Evolutionary conservation across 2,113 vertebrate genomes (phyloP).

Genomic region (Laticauda laticaudata): DNA sequence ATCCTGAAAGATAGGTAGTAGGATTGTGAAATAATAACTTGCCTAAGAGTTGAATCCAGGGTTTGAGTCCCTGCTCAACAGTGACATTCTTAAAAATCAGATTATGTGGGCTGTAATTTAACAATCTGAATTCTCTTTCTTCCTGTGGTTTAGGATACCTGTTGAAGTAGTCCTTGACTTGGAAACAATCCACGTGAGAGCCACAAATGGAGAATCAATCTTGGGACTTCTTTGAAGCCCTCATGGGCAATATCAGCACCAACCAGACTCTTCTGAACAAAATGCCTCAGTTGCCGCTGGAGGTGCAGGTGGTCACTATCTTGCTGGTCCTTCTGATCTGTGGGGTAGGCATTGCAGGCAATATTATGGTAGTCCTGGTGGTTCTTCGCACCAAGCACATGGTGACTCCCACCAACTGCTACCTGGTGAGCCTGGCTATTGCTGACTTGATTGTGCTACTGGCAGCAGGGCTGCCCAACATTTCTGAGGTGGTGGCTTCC

Average conservation of each 20-base stretch:
- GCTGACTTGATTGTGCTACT: constrained; percentile 83
- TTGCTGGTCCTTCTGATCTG: constrained; percentile 81
- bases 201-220: constrained; percentile 45
- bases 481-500: constrained; percentile 74
- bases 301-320: constrained; percentile 82
- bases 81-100: neutral
- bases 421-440: constrained; percentile 82
- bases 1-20: neutral
- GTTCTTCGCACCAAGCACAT: constrained; percentile 81
- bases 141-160: neutral
- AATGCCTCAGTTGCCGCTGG: constrained; percentile 75
- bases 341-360: constrained; percentile 79
- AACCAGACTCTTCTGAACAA: constrained; percentile 66
- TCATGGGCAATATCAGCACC: neutral
- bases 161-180: neutral
- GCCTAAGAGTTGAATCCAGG: neutral
- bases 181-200: neutral
- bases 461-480: constrained; percentile 80
- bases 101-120: neutral
- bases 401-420: constrained; percentile 87
- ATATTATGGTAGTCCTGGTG: constrained; percentile 82
- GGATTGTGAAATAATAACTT: neutral
- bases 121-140: neutral
- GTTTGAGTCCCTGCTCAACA: neutral
- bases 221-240: neutral